These are phyloP conservation scores for Heliconius cydno DNA, from an alignment of 2,888 invertebrate species.

Conservation along the genomic window DNA sequence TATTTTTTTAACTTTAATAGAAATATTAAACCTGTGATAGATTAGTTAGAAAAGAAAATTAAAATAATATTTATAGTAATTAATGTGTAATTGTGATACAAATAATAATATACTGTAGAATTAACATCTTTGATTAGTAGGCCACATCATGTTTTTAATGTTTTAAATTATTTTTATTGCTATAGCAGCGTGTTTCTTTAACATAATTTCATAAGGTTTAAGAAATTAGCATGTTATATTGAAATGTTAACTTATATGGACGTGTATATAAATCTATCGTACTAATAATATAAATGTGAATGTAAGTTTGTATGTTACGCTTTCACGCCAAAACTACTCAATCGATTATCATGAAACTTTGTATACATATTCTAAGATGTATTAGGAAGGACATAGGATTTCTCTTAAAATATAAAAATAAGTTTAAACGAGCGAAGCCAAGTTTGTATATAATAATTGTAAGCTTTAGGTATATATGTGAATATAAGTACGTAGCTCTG, in stretches of 20 bases:
- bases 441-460: background rate
- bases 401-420: no score
- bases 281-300: no score
- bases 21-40: background rate
- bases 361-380: no score
- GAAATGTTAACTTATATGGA: background rate
- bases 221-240: background rate
- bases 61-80: background rate
- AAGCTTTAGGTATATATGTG: background rate
- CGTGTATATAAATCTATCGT: background rate
- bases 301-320: no score
- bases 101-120: background rate
- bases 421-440: no score
- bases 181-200: background rate
- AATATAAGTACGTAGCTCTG: background rate
- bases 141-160: background rate
- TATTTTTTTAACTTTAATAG: background rate
- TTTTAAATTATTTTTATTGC: constrained; percentile 4
- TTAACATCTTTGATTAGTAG: background rate
- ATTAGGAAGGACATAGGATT: no score
- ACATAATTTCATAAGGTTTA: background rate
- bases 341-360: no score
- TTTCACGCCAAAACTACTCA: no score
- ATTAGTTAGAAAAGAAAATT: background rate
- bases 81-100: background rate